These are phyloP conservation scores for Nemotelus nigrinus DNA, from an alignment of 2,888 invertebrate genomes.

Conservation along the genomic window DNA sequence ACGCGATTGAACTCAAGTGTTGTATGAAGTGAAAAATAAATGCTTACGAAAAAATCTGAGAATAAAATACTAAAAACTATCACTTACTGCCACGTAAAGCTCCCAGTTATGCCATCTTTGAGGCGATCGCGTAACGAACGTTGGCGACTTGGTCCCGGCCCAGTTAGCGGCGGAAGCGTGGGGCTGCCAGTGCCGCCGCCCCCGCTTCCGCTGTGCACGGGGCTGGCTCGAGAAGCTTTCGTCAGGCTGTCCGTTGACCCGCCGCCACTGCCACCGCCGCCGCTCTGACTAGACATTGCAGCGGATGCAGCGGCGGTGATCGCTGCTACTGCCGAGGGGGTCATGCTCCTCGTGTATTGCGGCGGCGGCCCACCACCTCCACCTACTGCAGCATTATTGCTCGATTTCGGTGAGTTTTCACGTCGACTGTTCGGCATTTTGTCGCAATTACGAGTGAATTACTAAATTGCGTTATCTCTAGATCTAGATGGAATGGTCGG, in stretches of 20 bases:
- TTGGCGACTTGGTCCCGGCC: constrained; percentile 73
- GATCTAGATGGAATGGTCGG: neutral
- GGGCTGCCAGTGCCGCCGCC: constrained; percentile 56
- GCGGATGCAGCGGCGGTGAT: neutral
- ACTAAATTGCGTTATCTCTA: constrained; percentile 12
- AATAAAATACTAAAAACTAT: constrained; percentile 49
- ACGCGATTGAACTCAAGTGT: constrained; percentile 1
- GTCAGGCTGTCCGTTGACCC: constrained; percentile 28
- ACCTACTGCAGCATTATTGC: constrained; percentile 59
- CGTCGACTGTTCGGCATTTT: constrained; percentile 38
- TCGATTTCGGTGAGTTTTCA: constrained; percentile 56
- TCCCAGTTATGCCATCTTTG: constrained; percentile 81
- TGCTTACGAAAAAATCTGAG: constrained; percentile 47
- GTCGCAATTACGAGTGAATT: neutral
- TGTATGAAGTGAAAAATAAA: constrained; percentile 40
- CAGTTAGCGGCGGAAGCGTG: constrained; percentile 61
- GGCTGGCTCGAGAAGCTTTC: constrained; percentile 26
- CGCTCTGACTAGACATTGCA: neutral
- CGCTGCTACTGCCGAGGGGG: neutral
- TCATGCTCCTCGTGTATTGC: too few species aligned
- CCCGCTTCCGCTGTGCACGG: constrained; percentile 8
- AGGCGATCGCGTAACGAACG: constrained; percentile 81
- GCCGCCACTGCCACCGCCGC: constrained; percentile 15
- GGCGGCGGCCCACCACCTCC: neutral
- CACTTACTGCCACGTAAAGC: constrained; percentile 85